Percentiles rank a stretch among this genome's conserved stretches.
These are phyloP conservation scores for Acrocephalus kingi DNA, from an alignment of 2,113 vertebrate species.

Conservation along the genomic window DNA sequence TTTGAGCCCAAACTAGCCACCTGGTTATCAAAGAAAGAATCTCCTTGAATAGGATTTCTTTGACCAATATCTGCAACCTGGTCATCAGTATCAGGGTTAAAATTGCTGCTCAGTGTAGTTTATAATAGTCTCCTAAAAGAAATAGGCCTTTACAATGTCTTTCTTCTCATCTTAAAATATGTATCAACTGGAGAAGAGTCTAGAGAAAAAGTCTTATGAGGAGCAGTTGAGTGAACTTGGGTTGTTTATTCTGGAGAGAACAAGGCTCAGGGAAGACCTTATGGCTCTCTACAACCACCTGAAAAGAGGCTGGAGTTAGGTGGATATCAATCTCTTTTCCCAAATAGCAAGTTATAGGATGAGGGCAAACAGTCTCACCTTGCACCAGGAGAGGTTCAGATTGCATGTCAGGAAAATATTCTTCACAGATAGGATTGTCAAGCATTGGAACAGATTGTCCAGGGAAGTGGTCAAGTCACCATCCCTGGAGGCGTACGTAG, in stretches of 20 bases:
- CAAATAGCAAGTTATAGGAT: neutral
- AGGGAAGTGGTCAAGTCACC: neutral
- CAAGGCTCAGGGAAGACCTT: neutral
- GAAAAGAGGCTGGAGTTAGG: neutral
- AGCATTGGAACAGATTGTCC: neutral
- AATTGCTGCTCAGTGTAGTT: neutral
- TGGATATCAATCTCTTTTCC: neutral
- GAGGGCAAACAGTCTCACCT: neutral
- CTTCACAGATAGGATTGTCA: neutral
- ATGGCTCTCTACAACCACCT: neutral
- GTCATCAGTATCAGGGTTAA: neutral
- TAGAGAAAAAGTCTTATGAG: neutral
- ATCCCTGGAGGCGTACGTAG: neutral
- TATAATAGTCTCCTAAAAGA: neutral
- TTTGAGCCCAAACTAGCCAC: neutral
- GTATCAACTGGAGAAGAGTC: neutral
- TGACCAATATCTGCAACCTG: neutral
- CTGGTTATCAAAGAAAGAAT: neutral
- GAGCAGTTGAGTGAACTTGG: neutral
- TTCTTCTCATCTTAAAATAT: neutral
- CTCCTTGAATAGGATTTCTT: neutral
- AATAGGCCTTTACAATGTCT: neutral
- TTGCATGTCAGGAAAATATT: neutral
- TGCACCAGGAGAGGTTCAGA: neutral
- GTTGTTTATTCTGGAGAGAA: neutral